A percentile compares a stretch with the other conserved stretches of the same genome.
Conservation (phyloP, 2,888 invertebrate species). For the Lucinisca nassula region DNA sequence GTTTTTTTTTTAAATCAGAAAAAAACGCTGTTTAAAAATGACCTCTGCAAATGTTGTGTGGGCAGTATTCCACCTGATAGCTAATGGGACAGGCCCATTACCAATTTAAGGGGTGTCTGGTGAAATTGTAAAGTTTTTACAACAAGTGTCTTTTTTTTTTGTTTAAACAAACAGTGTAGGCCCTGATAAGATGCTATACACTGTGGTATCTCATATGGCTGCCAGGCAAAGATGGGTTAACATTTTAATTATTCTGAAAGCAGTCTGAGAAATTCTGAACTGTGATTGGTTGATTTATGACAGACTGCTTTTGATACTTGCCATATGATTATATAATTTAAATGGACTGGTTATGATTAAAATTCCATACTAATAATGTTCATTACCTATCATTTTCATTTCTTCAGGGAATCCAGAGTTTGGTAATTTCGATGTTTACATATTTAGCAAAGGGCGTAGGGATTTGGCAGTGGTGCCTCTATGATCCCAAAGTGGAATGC, state of each 20-base stretch:
- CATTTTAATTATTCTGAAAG: not conserved
- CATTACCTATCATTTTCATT: not conserved
- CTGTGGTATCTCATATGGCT: no score
- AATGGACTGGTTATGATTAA: constrained; percentile 1
- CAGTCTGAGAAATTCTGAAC: not conserved
- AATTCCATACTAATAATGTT: not conserved
- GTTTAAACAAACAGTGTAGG: no score
- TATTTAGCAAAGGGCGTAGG: not conserved
- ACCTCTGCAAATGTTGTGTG: no score
- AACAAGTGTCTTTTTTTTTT: no score
- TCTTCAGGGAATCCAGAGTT: not conserved
- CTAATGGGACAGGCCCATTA: no score
- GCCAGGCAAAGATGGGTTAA: not conserved
- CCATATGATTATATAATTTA: constrained; percentile 1
- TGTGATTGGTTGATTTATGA: constrained; percentile 2
- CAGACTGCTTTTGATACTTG: not conserved
- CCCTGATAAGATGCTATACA: no score
- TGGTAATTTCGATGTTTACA: not conserved
- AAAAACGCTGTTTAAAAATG: no score
- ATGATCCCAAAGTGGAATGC: constrained; percentile 1
- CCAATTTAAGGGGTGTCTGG: no score
- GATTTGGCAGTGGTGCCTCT: not conserved
- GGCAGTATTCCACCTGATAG: no score
- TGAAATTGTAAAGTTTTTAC: no score
- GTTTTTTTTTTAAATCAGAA: no score